phyloP scores from a whole-genome alignment of 2,888 invertebrate species.

The Plebejus melissa region DNA sequence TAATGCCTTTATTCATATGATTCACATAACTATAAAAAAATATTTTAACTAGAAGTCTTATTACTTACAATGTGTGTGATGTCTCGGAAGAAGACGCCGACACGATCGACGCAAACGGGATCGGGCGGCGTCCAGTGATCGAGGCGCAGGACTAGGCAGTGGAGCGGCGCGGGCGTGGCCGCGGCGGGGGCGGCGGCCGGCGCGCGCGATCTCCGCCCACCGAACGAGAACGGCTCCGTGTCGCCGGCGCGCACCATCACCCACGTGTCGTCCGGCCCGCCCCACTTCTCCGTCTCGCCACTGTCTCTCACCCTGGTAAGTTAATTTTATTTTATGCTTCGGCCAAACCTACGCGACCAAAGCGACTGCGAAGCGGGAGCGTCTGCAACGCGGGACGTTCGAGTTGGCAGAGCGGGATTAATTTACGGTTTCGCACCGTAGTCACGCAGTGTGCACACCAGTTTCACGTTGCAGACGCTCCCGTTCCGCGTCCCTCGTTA shows the following conservation, averaged over 20 bases:
- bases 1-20: no score
- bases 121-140: constrained; percentile 93
- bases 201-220: constrained; percentile 83
- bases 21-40: no score
- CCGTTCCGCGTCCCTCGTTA: no score
- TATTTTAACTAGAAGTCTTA: background rate
- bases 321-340: background rate
- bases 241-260: constrained; percentile 84
- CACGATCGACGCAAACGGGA: constrained; percentile 96
- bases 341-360: no score
- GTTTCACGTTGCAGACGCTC: no score
- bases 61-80: constrained; percentile 53
- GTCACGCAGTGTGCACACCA: no score
- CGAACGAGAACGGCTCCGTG: constrained; percentile 92
- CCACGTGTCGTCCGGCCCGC: constrained; percentile 82
- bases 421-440: no score
- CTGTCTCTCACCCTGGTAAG: constrained; percentile 48
- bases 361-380: no score
- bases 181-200: constrained; percentile 85
- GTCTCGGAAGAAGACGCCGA: constrained; percentile 94
- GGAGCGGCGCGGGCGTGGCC: constrained; percentile 86
- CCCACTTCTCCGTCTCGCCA: constrained; percentile 43
- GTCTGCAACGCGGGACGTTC: no score
- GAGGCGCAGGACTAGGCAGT: constrained; percentile 92
- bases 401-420: no score